Base-by-base conservation (phyloP, 2,113 vertebrate species). In the Alouatta palliata region DNA sequence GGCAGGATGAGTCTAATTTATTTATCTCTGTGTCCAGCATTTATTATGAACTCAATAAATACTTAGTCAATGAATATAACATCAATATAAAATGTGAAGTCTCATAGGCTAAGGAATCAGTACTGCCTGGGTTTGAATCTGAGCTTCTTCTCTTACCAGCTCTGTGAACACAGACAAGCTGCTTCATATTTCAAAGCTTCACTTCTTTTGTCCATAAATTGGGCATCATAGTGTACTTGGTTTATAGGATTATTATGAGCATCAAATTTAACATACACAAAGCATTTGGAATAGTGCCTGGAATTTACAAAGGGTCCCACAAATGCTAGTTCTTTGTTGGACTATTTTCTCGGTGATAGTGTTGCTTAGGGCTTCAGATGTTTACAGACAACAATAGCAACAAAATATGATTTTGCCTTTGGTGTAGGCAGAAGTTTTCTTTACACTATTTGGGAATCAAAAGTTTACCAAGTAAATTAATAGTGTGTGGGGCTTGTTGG, bases 141-240 rank as follows among this genome's bases (percentile, higher is more conserved):
- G 49, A 80, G 40, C 12, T 90, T 77, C 85, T 85, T 77, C 2
- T n/a, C 2, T 89, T 45, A 17, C 43, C 37, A 95, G 35, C 10
- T 90, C 14, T 82, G 23, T 71, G 47, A 91, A 27, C 16, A 61
- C 27, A 35, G 52, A 75, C 1, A 52, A 94, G 47, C 6, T 81
- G 25, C 43, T 75, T 76, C 64, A n/a, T 30, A 37, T 90, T 49
- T 80, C 37, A 37, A 64, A 66, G 20, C 4, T 37, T 96, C 70
- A 89, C 32, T 85, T 80, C 96, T 4, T 56, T 96, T 49, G 40
- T 40, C 23, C 90, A 40, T 94, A 71, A 77, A 94, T 54, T n/a
- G 23, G 35, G 35, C 81, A 49, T 79, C 17, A 37, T 11, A 80
- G 2, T 45, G 5, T 68, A 54, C 30, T 21, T 83, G 9, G n/a